A percentile compares a stretch with the other conserved stretches of the same genome.
Evolutionary conservation across 2,888 invertebrate species (phyloP).

Genomic region (Lumbricus terrestris): DNA sequence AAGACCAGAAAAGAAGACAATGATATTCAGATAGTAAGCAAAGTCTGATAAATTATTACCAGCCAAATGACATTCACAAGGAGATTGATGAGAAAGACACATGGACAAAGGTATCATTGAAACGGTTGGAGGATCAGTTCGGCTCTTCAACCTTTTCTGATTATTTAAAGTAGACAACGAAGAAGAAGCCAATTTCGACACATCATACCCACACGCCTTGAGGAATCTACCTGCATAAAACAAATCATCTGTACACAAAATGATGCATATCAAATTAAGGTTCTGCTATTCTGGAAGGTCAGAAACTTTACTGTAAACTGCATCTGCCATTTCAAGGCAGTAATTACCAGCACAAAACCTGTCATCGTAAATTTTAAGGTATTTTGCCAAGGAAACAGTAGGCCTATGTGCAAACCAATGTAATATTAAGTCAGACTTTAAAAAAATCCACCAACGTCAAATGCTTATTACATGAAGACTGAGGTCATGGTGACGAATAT

Average conservation of each 20-base stretch:
- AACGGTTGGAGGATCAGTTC: neutral
- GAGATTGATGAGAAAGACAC: neutral
- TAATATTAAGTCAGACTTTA: too few relatives aligned
- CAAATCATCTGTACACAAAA: neutral
- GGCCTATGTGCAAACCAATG: too few relatives aligned
- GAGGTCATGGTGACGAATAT: too few relatives aligned
- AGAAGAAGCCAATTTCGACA: slow-evolving; percentile 7
- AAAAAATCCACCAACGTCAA: too few relatives aligned
- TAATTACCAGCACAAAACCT: too few relatives aligned
- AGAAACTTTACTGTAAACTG: neutral
- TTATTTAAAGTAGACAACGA: neutral
- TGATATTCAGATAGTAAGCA: neutral
- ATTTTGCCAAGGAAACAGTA: too few relatives aligned
- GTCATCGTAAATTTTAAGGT: too few relatives aligned
- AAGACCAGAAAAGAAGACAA: neutral
- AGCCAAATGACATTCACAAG: slow-evolving; percentile 16
- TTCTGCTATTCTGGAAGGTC: neutral
- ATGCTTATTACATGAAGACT: too few relatives aligned
- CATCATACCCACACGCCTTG: slow-evolving; percentile 13
- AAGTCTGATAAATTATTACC: slow-evolving; percentile 9
- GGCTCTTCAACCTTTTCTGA: neutral
- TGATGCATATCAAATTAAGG: neutral
- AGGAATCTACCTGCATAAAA: slow-evolving; percentile 17
- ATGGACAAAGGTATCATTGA: neutral
- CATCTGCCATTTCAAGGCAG: too few relatives aligned